Conservation (phyloP, 2,888 invertebrate species). For the Ormyrus rosae region DNA sequence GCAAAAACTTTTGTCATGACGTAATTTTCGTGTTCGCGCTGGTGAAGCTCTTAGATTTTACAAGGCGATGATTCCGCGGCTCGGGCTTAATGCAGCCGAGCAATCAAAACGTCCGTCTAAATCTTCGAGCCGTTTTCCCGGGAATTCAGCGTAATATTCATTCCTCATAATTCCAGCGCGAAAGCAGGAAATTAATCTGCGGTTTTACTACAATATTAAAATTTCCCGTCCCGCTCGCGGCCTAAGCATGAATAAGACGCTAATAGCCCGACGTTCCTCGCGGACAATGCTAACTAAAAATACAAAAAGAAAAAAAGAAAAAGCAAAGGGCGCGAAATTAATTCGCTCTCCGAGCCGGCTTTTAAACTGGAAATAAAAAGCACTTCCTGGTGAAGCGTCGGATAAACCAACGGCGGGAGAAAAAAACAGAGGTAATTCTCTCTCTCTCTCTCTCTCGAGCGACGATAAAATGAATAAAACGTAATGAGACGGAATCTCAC, state of each 20-base stretch:
- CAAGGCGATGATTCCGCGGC: not conserved
- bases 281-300: not conserved
- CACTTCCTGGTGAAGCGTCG: conserved; percentile 6
- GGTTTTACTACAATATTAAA: not conserved
- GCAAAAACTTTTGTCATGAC: conserved; percentile 12
- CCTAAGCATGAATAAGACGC: not conserved
- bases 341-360: conserved; percentile 1
- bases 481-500: conserved; percentile 28
- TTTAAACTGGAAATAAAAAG: conserved; percentile 19
- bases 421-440: conserved; percentile 22
- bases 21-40: not conserved
- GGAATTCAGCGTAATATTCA: not conserved
- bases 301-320: not conserved
- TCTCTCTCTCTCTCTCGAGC: not conserved
- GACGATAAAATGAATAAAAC: conserved; percentile 45
- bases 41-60: not conserved
- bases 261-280: not conserved
- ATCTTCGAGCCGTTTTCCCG: not conserved
- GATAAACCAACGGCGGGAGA: conserved; percentile 10
- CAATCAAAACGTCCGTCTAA: not conserved
- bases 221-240: not conserved
- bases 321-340: not conserved
- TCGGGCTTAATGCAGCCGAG: too few relatives aligned
- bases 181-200: too few relatives aligned
- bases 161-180: not conserved